phyloP scores from a whole-genome alignment of 2,888 invertebrate genomes.

The Melolontha melolontha region DNA sequence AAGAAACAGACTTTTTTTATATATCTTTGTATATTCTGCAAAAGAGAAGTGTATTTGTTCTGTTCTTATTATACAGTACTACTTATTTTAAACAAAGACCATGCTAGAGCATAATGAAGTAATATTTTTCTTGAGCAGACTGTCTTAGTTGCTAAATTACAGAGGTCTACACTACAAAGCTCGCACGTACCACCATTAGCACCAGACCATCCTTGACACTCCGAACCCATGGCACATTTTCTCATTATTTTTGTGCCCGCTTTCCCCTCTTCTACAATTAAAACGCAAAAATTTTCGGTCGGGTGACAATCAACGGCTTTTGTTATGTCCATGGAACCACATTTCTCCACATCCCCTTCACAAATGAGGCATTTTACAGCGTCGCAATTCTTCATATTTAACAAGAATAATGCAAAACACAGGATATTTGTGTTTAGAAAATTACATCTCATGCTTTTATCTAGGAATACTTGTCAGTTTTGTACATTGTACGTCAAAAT shows the following conservation, averaged over 20 bases:
- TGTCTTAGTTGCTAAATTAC: background rate
- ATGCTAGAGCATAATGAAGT: background rate
- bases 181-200: background rate
- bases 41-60: no score
- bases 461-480: no score
- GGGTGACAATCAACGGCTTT: background rate
- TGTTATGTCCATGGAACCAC: background rate
- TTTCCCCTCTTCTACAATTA: background rate
- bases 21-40: no score
- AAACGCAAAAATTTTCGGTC: conserved; percentile 11
- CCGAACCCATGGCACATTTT: background rate
- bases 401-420: background rate
- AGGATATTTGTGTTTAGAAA: background rate
- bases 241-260: background rate
- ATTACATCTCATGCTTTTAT: background rate
- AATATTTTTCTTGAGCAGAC: background rate
- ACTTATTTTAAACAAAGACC: no score
- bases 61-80: no score
- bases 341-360: background rate
- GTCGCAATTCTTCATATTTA: background rate
- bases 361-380: conserved; percentile 12
- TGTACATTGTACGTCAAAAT: no score
- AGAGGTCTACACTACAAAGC: conserved; percentile 20
- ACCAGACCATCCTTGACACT: background rate
- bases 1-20: no score